Percentiles rank a stretch among this genome's conserved stretches.
Evolutionary conservation across 30 jellyfish, hydroid and myxozoan genomes (phyloP).

Genomic region (Nemopilema nomurai): DNA sequence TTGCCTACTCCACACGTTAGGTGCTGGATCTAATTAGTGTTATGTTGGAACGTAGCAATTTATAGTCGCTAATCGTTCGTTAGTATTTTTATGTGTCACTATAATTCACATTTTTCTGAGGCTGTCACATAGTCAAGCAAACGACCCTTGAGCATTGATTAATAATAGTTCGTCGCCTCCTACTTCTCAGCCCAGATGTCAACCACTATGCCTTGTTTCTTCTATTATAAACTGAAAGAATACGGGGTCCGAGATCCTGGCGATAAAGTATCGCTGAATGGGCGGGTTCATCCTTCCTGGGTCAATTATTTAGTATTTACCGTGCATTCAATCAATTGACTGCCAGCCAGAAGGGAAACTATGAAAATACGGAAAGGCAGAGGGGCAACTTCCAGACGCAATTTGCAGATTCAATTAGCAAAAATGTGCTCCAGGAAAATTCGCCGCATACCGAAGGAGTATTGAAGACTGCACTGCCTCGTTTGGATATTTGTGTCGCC

Average conservation of each 20-base stretch:
- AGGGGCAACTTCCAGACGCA: neutral
- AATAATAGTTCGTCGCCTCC: constrained; percentile 27
- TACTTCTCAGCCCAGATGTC: constrained; percentile 40
- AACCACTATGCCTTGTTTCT: constrained; percentile 23
- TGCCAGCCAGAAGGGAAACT: neutral
- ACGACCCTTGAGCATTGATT: constrained; percentile 23
- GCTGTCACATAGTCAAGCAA: constrained; percentile 28
- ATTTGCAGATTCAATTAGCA: neutral
- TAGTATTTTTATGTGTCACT: constrained; percentile 10
- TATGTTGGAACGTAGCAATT: neutral
- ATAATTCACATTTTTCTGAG: constrained; percentile 1
- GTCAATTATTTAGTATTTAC: neutral
- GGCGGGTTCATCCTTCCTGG: constrained; percentile 10
- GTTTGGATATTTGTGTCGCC: no score
- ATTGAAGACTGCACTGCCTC: neutral
- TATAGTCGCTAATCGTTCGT: neutral
- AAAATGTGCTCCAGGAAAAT: neutral
- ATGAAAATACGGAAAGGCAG: neutral
- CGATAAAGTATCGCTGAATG: constrained; percentile 11
- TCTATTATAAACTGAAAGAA: constrained; percentile 1
- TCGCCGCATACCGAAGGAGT: neutral
- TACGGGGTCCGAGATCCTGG: constrained; percentile 9
- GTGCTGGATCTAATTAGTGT: neutral
- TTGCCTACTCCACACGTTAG: neutral
- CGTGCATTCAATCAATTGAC: neutral